A percentile compares a stretch with the other conserved stretches of the same genome.
Evolutionary conservation across 2,113 vertebrate species (phyloP).

Genomic region (Epinephelus fuscoguttatus): DNA sequence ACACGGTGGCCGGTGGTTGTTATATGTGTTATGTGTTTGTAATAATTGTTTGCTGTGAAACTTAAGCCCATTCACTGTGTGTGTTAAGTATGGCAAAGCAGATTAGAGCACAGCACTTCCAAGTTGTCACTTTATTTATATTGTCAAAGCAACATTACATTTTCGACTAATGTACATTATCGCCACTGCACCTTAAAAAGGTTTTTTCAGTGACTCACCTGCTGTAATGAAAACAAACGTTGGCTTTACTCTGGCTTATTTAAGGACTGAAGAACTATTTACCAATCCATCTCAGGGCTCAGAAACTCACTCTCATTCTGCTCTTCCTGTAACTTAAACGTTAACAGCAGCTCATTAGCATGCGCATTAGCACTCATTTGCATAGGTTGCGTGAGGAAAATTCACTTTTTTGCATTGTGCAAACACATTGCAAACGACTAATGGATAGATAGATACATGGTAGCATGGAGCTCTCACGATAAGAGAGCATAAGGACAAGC

Average conservation of each 20-base stretch:
- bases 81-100: neutral
- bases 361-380: neutral
- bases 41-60: neutral
- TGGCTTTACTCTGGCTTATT: conserved; percentile 7
- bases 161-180: neutral
- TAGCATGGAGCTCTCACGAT: conserved; percentile 5
- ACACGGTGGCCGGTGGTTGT: neutral
- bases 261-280: neutral
- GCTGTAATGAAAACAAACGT: neutral
- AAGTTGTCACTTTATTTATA: conserved; percentile 17
- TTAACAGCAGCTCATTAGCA: conserved; percentile 4
- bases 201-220: conserved; percentile 7
- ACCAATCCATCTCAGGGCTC: neutral
- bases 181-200: neutral
- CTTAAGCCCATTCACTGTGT: neutral
- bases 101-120: conserved; percentile 7
- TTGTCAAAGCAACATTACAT: neutral
- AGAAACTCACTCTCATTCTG: neutral
- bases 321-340: neutral
- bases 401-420: neutral
- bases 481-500: conserved; percentile 17
- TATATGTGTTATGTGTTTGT: neutral
- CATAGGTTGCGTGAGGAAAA: neutral
- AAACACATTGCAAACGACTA: neutral
- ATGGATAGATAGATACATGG: neutral